Base-by-base conservation (phyloP, 92 coral and sea anemone genomes). In the Blastomussa wellsi region DNA sequence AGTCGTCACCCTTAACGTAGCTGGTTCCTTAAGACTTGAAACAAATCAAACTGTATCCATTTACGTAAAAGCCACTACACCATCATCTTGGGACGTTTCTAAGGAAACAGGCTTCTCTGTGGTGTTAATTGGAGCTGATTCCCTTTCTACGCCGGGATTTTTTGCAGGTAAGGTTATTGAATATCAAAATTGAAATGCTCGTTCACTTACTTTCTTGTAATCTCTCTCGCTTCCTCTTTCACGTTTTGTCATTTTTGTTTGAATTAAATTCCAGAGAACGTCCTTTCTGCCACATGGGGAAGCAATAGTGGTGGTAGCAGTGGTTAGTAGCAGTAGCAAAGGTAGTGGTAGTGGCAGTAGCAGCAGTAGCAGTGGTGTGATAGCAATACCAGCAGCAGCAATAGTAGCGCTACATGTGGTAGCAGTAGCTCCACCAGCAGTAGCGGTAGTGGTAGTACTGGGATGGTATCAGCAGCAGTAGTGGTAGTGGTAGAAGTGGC, bases 61-160 rank as follows among this genome's bases (percentile, higher is more conserved):
- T 32, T 87, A 78, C 68, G 88, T 83, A 26, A 32, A 65, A 20
- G 76, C 79, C 11, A 48, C 49, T 2, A 31, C 69, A 44, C 80
- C 86, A 20, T 19, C 82, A 24, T 78, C 82, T 3, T 90, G 93
- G 93, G 65, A 64, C 35, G 33, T 87, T 36, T 69, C 70, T 4
- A 44, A 0, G 2, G 29, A 79, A 68, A 83, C 91, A 17, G 82
- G 83, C 12, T 90, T 90, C 29, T 87, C 88, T 52, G 86, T 90
- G 74, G 80, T 78, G 19, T 76, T 90, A 17, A 83, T 79, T 57
- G 93, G 93, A 16, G 90, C 81, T 10, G 90, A 89, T n/a, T 71
- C 62, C 1, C 82, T 67, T 13, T 69, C 36, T 66, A 70, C 72
- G 0, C 86, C 86, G 4, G 93, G 88, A 74, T 52, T 80, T n/a